phyloP scores from a whole-genome alignment of 2,888 invertebrate species.

The Dyspetes luteomarginatus region DNA sequence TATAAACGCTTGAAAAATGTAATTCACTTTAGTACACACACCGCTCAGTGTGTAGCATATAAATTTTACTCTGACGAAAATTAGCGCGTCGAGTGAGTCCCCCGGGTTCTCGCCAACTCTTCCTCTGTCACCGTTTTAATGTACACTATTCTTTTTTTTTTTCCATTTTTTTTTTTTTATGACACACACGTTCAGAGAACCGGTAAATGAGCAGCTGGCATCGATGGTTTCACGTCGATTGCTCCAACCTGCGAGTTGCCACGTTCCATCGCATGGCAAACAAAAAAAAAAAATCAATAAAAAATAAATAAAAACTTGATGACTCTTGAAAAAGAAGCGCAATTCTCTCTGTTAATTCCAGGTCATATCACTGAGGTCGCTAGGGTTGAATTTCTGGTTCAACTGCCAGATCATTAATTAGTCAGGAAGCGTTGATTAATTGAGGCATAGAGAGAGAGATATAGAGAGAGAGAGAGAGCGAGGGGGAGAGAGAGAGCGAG shows the following conservation, averaged over 20 bases:
- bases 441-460: background rate
- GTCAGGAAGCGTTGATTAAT: constrained; percentile 50
- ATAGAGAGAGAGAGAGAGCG: too few relatives aligned
- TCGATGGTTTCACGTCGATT: background rate
- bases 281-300: too few relatives aligned
- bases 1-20: constrained; percentile 70
- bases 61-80: constrained; percentile 78
- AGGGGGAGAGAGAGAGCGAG: too few relatives aligned
- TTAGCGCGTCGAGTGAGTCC: constrained; percentile 66
- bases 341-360: too few relatives aligned
- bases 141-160: constrained; percentile 1
- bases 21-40: constrained; percentile 75
- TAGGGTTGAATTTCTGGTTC: background rate
- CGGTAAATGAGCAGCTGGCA: constrained; percentile 28
- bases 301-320: too few relatives aligned
- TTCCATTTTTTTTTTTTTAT: constrained; percentile 41
- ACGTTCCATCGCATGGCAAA: too few relatives aligned
- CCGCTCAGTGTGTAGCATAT: constrained; percentile 66
- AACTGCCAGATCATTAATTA: constrained; percentile 40
- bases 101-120: constrained; percentile 17
- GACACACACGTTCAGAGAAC: constrained; percentile 30
- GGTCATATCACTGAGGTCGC: constrained; percentile 1
- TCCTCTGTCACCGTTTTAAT: constrained; percentile 16
- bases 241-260: too few relatives aligned
- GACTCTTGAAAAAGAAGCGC: too few relatives aligned